Evolutionary conservation across 1,140 invertebrate species (phyloP), one percentile per base, ranked within the genome.

Genomic region (Ruditapes philippinarum): DNA sequence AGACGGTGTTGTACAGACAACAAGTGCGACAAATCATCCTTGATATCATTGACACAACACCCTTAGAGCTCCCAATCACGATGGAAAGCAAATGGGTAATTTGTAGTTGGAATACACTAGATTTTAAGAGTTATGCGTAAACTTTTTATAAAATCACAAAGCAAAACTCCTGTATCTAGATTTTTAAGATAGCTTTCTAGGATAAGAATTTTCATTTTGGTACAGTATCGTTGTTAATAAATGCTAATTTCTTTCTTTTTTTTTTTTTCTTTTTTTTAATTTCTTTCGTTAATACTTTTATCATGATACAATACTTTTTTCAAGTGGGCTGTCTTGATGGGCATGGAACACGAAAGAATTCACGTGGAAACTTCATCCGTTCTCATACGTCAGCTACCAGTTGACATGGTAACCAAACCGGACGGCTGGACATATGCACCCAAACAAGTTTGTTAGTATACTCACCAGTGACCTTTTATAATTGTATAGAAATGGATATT

Each of bases 291-390:
- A n/a, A n/a, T n/a, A n/a, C n/a, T n/a, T n/a, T n/a, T n/a, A n/a
- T n/a, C n/a, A n/a, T n/a, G n/a, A n/a, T n/a, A n/a, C n/a, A n/a
- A 49, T 49, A 19, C 51, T 57, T 9, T 68, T 57, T 91, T 93
- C n/a, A 78, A 96, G 95, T 96, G 95, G 95, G 93, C 93, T 31
- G 70, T 96, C 1, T 51, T 96, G 31, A 96, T 96, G 95, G 95
- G 95, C 7, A 95, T 96, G 89, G 95, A 95, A 82, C 95, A 96
- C 91, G 95, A 96, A 68, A 88, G 95, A 14, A 96, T 96, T 65
- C 95, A 96, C 65, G 42, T 96, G 36, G 95, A 96, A 88, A 96
- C 95, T 5, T 96, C 95, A 1, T 95, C 95, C 28, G 95, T 96
- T 19, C 91, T 96, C 31, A 95, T 96, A 70, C 89, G 95, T 28